Base-by-base conservation (phyloP, 2,797 vertebrate genomes). In the Artibeus jamaicensis region DNA sequence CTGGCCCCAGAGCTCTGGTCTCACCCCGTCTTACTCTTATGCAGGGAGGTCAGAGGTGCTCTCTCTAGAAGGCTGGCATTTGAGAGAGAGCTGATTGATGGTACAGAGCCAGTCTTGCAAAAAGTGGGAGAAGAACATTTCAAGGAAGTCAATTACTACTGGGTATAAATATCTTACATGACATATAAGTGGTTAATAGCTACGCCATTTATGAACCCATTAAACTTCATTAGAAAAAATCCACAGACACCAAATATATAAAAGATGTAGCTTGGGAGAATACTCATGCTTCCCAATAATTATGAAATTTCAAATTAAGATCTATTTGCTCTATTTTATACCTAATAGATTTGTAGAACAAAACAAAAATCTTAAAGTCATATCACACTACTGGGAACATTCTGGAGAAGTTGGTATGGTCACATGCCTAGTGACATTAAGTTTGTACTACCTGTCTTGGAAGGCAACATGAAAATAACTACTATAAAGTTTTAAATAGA, bases 271-370 rank as follows among this genome's bases (percentile, higher is more conserved):
- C 9, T 39, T 85, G 22, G 48, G 32, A 81, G 85, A 95, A 91
- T 68, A 9, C 88, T 89, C 37, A 44, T 82, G 67, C 44, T 82
- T 92, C 29, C 32, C 85, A 42, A 22, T 76, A 83, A 74, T 53
- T 7, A 78, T 48, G 22, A n/a, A 91, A 83, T 83, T 95, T 94
- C 62, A 88, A 95, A 76, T 74, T 68, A 95, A 94, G 68, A 15
- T 37, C 91, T 83, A 6, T 85, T 90, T 62, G 3, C 18, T 42
- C 34, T 29, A 79, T 29, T 95, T 65, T 57, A 53, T 0, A 76
- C 3, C 10, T 86, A 84, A 59, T 9, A 70, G n/a, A 57, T 62
- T 86, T 73, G 44, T 44, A 95, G 12, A 89, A 82, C 4, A 37
- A 71, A 24, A 94, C 32, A 46, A 59, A 67, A 71, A 32, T 24